Evolutionary conservation across 1,140 invertebrate genomes (phyloP).

Genomic region (Macrobrachium rosenbergii): DNA sequence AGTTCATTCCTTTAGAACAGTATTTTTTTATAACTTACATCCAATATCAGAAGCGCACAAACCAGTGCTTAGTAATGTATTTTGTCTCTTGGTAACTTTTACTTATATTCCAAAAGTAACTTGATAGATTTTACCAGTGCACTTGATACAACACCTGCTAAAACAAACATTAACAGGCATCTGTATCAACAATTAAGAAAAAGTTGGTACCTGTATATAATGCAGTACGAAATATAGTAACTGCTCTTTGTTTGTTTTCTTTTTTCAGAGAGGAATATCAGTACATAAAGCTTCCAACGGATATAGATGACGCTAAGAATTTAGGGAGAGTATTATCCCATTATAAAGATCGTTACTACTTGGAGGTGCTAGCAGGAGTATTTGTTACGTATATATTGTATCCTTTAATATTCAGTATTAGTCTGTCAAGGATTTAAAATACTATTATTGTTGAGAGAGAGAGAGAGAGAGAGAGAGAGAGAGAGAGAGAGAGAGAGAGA

Average conservation of each 20-base stretch:
- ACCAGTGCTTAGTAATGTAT: too few relatives aligned
- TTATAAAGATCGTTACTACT: slow-evolving; percentile 96
- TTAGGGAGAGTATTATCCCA: slow-evolving; percentile 89
- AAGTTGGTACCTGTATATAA: background rate
- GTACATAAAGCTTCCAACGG: slow-evolving; percentile 90
- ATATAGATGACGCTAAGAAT: slow-evolving; percentile 97
- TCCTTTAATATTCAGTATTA: slow-evolving; percentile 79
- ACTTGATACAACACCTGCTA: too few relatives aligned
- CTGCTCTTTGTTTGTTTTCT: slow-evolving; percentile 66
- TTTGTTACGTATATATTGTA: slow-evolving; percentile 98
- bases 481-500: background rate
- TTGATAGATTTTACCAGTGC: too few relatives aligned
- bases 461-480: background rate
- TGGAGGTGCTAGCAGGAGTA: slow-evolving; percentile 90
- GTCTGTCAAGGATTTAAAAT: too few relatives aligned
- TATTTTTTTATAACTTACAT: too few relatives aligned
- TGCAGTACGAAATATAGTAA: background rate
- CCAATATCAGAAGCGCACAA: too few relatives aligned
- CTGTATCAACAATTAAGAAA: too few relatives aligned
- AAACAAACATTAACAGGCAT: too few relatives aligned
- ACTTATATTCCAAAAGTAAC: too few relatives aligned
- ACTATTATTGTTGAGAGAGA: background rate
- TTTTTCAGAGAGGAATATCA: slow-evolving; percentile 87
- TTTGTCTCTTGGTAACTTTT: too few relatives aligned
- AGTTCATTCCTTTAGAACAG: too few relatives aligned